phyloP scores from a whole-genome alignment of 2,113 vertebrate genomes.

The Coptodon bakossiorum region DNA sequence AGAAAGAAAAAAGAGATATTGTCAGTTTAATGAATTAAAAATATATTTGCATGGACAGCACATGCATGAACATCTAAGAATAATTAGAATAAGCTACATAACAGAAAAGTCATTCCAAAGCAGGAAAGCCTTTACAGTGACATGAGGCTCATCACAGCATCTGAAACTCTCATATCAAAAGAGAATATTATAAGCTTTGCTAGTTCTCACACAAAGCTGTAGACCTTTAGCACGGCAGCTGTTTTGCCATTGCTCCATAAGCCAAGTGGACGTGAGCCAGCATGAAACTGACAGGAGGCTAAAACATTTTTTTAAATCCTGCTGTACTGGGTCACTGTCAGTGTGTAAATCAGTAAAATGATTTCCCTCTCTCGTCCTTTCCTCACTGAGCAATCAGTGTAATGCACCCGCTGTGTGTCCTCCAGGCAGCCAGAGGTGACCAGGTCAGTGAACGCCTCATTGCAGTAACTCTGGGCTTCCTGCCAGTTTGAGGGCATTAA shows the following conservation, averaged over 20 bases:
- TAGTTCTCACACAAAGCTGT: neutral
- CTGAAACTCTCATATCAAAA: neutral
- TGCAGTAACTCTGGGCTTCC: neutral
- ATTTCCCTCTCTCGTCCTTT: neutral
- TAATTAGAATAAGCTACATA: neutral
- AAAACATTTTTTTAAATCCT: neutral
- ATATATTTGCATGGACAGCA: neutral
- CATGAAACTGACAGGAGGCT: neutral
- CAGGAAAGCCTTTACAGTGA: neutral
- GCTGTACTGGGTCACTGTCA: neutral
- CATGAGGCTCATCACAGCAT: neutral
- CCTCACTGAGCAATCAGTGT: neutral
- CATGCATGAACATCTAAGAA: neutral
- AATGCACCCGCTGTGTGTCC: neutral
- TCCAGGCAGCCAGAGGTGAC: neutral
- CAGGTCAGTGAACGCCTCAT: neutral
- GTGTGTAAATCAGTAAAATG: neutral
- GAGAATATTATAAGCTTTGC: neutral
- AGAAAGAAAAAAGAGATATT: neutral
- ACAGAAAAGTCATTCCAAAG: neutral
- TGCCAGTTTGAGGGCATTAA: conserved; percentile 6
- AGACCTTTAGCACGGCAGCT: neutral
- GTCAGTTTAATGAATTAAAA: neutral
- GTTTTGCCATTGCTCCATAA: neutral
- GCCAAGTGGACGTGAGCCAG: neutral